A percentile compares a stretch with the other conserved stretches of the same genome.
These are phyloP conservation scores for Phanerotoma sp. DNA, from an alignment of 2,888 invertebrate species.

Conservation along the genomic window DNA sequence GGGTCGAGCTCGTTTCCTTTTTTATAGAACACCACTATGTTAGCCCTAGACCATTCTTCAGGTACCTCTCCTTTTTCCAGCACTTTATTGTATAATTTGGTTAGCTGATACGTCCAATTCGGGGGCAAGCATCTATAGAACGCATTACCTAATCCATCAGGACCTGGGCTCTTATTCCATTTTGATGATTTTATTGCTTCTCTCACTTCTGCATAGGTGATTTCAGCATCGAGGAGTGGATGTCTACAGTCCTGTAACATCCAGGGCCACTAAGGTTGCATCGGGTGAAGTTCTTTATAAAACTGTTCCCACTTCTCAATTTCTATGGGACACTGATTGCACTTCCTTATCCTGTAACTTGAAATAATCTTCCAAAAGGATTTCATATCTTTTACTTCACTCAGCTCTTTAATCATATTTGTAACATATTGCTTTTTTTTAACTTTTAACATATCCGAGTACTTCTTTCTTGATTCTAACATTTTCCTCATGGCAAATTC, in stretches of 20 bases:
- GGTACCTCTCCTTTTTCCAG: conserved; percentile 21
- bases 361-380: no score
- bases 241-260: neutral
- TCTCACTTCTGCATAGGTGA: neutral
- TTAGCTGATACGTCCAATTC: conserved; percentile 1
- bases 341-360: no score
- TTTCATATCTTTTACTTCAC: neutral
- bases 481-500: neutral
- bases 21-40: conserved; percentile 37
- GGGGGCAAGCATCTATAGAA: conserved; percentile 22
- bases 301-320: neutral
- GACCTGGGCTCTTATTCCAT: conserved; percentile 30
- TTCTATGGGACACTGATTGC: no score
- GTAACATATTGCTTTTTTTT: no score
- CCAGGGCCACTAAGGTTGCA: neutral
- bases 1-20: conserved; percentile 36
- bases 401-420: neutral
- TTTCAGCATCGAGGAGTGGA: neutral
- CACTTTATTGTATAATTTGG: conserved; percentile 24
- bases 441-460: no score
- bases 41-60: conserved; percentile 29
- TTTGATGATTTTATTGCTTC: conserved; percentile 15
- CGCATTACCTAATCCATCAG: conserved; percentile 26
- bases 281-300: neutral
- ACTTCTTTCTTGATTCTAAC: conserved; percentile 3